Evolutionary conservation across 1,140 invertebrate genomes (phyloP), one percentile per base, ranked within the genome.

Genomic region (Musca vetustissima): DNA sequence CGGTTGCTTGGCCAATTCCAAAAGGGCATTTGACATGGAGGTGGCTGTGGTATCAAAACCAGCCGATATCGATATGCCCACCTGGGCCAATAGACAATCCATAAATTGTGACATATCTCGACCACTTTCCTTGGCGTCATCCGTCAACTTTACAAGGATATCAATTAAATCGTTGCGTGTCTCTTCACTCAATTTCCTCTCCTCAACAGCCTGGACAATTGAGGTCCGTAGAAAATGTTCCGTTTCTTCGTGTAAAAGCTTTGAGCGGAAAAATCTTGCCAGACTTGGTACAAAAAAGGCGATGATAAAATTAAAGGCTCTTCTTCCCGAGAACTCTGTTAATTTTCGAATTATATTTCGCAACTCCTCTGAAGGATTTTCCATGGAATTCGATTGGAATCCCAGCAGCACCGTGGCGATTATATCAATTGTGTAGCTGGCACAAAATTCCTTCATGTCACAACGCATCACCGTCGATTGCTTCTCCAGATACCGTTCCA

Each of bases 1-100:
- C 1, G 86, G 86, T 76, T 92, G 85, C 25, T 87, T 79, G 1
- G 91, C 88, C 53, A 95, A 75, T 73, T 90, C 87, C 72, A 91
- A 88, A 0, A 91, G 75, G 13, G 86, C 84, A 73, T 89, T 90
- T 0, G 87, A 83, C 61, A 94, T 86, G 0, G 89, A 85, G 4
- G 88, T 88, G 0, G 91, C 89, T 0, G 91, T 91, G 0, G 93
- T 94, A 76, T 94, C 92, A 66, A 89, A 91, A 11, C 92, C 90
- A 47, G 91, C 92, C 1, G 87, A 80, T 66, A 92, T 90, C 73
- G 92, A 92, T 0, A 89, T 84, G 17, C 89, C 87, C 0, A 86
- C 88, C 76, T 91, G 89, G 4, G 89, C 83, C 75, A 90, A 86
- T 64, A 84, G 79, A 66, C n/a, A n/a, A n/a, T 89, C 84, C 15